Evolutionary conservation across 2,888 invertebrate genomes (phyloP), one percentile per base, ranked within the genome.

Genomic region (Arctia plantaginis): DNA sequence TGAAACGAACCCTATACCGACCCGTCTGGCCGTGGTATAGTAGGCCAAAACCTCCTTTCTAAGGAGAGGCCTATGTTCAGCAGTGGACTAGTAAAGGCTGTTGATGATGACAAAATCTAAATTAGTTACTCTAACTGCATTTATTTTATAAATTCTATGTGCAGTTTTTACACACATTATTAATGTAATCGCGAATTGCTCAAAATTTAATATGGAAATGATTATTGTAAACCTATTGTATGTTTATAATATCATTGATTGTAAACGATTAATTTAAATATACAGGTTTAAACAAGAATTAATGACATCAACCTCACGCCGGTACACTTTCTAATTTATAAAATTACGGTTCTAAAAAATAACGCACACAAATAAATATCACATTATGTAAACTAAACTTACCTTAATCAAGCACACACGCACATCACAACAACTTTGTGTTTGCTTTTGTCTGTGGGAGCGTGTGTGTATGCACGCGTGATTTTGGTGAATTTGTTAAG

Each of bases 291-390:
- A n/a, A n/a, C 33, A 66, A n/a, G 13, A 39, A 35, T 66, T 13
- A n/a, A 41, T 59, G 59, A 66, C 27, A 47, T 69, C 55, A 41
- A 65, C 30, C 10, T 27, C n/a, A 65, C 51, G 13, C 47, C 10
- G 66, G 33, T 35, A 39, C 30, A 66, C 71, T 71, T 71, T 71
- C 71, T 66, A 71, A 71, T 55, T 51, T 41, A 41, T 33, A 33
- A 66, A 15, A 66, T 66, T 66, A 66, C 15, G 59, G 59, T 59
- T 59, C 59, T 27, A 27, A 23, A 33, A 65, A 64, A 44, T 33
- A 44, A 47, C 35, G 12, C 51, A 65, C 44, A 33, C 12, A n/a
- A 27, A 33, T 51, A 71, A 71, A 65, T 62, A 62, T 62, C 62
- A 62, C 27, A 30, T 15, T 62, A 27, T 7, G 59, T 30, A 30